Evolutionary conservation across 2,797 vertebrate species (phyloP), one percentile per base, ranked within the genome.

Genomic region (Gallinago nigripennis): DNA sequence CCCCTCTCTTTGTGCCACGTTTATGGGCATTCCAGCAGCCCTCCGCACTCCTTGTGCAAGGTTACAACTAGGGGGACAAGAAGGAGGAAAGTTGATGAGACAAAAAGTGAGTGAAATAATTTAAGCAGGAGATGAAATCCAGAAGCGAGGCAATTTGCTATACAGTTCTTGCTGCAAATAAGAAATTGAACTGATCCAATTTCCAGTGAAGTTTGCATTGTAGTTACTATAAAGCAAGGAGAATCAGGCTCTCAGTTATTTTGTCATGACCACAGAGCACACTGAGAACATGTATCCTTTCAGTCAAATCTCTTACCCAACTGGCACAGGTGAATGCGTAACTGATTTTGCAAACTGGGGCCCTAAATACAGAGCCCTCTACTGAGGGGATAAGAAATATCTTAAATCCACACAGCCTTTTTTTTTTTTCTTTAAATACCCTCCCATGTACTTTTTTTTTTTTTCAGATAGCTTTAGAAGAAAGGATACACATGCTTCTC

Each of bases 21-120:
- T 91, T 48, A 60, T 8, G 73, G 66, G 58, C 95, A 86, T 96
- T 96, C 95, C 90, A 86, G 14, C 58, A 75, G 89, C 76, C 64
- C 51, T 88, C 35, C 5, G 3, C 3, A 6, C 68, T 83, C 69
- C 72, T 28, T 8, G 30, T 2, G 2, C 69, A 46, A 16, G 41
- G 48, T 45, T 15, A 73, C 56, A 50, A 24, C 33, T 6, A 0
- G 28, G 19, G 27, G 58, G 31, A 15, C 7, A 7, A 28, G 6
- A 16, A 66, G 12, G 18, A 51, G 18, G 2, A 7, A 61, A 76
- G 84, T 4, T 18, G 72, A 31, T 2, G 45, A 41, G 82, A 57
- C 35, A 30, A 66, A 94, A 31, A 86, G 50, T 8, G 3, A 35
- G 31, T 4, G 43, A 65, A 66, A 81, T 65, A 84, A 95, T 64